Conservation (phyloP, 2,888 invertebrate genomes). For the Oscheius sp. region DNA sequence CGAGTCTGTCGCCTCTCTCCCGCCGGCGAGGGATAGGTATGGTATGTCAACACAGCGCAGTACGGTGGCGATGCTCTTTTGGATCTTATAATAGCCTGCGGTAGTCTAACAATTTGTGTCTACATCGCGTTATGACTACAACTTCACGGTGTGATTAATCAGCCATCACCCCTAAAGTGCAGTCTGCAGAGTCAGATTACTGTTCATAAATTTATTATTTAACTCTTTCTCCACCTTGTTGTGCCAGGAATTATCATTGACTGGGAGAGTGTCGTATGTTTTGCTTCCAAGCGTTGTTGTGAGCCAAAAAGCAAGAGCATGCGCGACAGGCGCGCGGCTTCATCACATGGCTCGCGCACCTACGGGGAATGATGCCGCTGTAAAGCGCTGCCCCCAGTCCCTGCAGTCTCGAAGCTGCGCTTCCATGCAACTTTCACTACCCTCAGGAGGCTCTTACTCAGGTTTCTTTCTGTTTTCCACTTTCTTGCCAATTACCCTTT, state of each 20-base stretch:
- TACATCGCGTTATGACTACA: no score
- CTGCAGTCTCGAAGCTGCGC: slow-evolving; percentile 25
- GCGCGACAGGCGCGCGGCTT: slow-evolving; percentile 29
- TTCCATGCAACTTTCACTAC: slow-evolving; percentile 26
- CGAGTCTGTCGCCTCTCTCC: no score
- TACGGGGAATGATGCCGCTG: slow-evolving; percentile 28
- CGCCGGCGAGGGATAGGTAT: no score
- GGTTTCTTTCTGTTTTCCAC: neutral
- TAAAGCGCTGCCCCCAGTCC: slow-evolving; percentile 28
- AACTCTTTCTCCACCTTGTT: no score
- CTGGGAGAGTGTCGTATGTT: slow-evolving; percentile 4
- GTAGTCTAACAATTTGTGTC: no score
- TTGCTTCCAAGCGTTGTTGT: slow-evolving; percentile 18
- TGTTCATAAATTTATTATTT: no score
- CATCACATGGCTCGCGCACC: slow-evolving; percentile 33
- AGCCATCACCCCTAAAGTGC: no score
- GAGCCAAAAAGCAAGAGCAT: slow-evolving; percentile 30
- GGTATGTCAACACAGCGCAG: no score
- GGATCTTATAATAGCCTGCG: no score
- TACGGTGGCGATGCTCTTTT: no score
- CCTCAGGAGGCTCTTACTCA: slow-evolving; percentile 19
- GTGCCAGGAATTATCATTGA: neutral
- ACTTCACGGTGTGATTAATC: no score
- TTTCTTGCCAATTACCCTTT: neutral
- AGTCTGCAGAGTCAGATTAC: no score